phyloP scores from a whole-genome alignment of 2,888 invertebrate genomes.

The Notodonta dromedarius region DNA sequence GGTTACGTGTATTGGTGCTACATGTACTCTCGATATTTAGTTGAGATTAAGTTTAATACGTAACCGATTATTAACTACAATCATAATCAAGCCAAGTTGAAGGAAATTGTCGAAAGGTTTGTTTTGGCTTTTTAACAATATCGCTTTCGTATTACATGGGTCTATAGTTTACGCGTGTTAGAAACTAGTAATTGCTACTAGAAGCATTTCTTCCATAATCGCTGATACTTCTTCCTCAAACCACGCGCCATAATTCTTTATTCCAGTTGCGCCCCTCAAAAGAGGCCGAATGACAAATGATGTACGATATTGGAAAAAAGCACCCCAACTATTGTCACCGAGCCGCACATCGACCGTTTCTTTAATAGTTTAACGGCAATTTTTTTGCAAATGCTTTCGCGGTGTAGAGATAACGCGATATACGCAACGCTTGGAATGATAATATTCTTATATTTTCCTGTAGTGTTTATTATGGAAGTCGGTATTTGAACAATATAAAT shows the following conservation, averaged over 20 bases:
- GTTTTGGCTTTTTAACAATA: too few relatives aligned
- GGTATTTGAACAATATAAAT: background rate
- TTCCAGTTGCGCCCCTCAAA: slow-evolving; percentile 62
- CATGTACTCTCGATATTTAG: too few relatives aligned
- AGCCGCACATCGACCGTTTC: slow-evolving; percentile 52
- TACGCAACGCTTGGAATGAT: slow-evolving; percentile 15
- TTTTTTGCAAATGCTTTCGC: slow-evolving; percentile 40
- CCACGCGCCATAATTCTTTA: slow-evolving; percentile 51
- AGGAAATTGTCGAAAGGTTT: too few relatives aligned
- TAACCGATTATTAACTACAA: too few relatives aligned
- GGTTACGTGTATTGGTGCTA: background rate
- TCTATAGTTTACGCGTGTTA: too few relatives aligned
- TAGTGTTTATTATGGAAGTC: background rate
- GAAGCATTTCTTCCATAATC: slow-evolving; percentile 2
- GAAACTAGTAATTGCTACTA: background rate
- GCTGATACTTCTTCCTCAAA: slow-evolving; percentile 28
- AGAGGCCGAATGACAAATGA: slow-evolving; percentile 76
- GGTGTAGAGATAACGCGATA: slow-evolving; percentile 15
- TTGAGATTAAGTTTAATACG: too few relatives aligned
- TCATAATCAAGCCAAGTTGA: too few relatives aligned
- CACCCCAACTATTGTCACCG: slow-evolving; percentile 57
- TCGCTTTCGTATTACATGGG: too few relatives aligned
- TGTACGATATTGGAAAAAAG: slow-evolving; percentile 72
- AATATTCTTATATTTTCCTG: background rate
- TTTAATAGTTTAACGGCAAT: slow-evolving; percentile 58